Evolutionary conservation across 2,797 vertebrate species (phyloP).

Genomic region (Harpagifer antarcticus): DNA sequence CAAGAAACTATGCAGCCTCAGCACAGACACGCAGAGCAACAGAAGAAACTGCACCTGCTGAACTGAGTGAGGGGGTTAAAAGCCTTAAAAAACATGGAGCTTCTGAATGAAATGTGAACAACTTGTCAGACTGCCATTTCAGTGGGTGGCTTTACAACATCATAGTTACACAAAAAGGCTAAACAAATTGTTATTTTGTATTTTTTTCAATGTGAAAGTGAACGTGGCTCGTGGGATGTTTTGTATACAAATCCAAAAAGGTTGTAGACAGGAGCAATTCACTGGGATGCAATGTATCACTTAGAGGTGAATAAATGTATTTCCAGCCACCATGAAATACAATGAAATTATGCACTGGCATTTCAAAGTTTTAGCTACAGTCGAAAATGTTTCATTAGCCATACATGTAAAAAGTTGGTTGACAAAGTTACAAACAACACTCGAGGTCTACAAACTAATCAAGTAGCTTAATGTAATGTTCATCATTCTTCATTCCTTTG

Average conservation of each 20-base stretch:
- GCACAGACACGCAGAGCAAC: slow-evolving; percentile 33
- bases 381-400: background rate
- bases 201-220: slow-evolving; percentile 4
- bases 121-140: slow-evolving; percentile 22
- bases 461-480: too few relatives aligned
- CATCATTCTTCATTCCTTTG: background rate
- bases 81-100: slow-evolving; percentile 25
- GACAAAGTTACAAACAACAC: background rate
- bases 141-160: slow-evolving; percentile 15
- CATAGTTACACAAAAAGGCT: slow-evolving; percentile 2
- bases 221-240: slow-evolving; percentile 1
- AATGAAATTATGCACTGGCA: background rate
- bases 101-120: slow-evolving; percentile 14
- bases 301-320: background rate
- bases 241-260: background rate
- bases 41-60: slow-evolving; percentile 33
- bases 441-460: background rate
- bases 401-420: background rate
- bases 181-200: slow-evolving; percentile 9
- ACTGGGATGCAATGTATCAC: background rate
- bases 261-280: background rate
- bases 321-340: background rate
- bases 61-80: slow-evolving; percentile 26
- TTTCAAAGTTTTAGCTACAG: background rate
- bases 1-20: slow-evolving; percentile 42